These are phyloP conservation scores for Phyto melanocephala DNA, from an alignment of 2,888 invertebrate genomes.

Conservation along the genomic window DNA sequence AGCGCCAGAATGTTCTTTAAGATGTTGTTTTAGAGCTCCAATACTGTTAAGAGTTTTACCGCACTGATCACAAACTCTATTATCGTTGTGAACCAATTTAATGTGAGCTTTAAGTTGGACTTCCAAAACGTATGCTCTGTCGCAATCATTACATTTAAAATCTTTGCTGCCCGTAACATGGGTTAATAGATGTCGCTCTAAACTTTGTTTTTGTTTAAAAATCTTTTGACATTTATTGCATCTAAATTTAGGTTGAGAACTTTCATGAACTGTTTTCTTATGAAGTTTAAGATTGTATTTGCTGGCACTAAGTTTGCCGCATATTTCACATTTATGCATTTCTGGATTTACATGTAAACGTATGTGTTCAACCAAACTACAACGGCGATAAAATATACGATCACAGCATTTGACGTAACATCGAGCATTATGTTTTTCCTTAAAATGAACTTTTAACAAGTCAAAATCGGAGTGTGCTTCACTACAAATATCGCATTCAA, in stretches of 20 bases:
- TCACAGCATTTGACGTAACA: slow-evolving; percentile 68
- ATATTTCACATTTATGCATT: slow-evolving; percentile 66
- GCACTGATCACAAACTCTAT: slow-evolving; percentile 60
- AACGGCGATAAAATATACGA: slow-evolving; percentile 67
- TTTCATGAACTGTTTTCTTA: slow-evolving; percentile 56
- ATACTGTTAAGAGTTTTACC: slow-evolving; percentile 57
- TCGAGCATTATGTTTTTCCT: slow-evolving; percentile 58
- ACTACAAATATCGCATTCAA: slow-evolving; percentile 64
- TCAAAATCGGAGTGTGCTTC: slow-evolving; percentile 58
- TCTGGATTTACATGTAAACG: slow-evolving; percentile 67
- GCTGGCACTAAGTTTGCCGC: slow-evolving; percentile 64
- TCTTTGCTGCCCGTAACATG: slow-evolving; percentile 61
- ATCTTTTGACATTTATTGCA: slow-evolving; percentile 64
- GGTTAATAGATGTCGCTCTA: slow-evolving; percentile 64
- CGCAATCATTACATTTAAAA: slow-evolving; percentile 66
- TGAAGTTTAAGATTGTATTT: slow-evolving; percentile 60
- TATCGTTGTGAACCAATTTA: slow-evolving; percentile 52
- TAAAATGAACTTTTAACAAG: slow-evolving; percentile 63
- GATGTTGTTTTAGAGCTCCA: slow-evolving; percentile 51
- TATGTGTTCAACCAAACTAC: slow-evolving; percentile 67
- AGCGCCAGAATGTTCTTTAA: slow-evolving; percentile 34
- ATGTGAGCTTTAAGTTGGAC: slow-evolving; percentile 58
- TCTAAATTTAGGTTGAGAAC: slow-evolving; percentile 21
- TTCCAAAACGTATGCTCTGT: slow-evolving; percentile 55
- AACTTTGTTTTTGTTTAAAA: slow-evolving; percentile 51